Base-by-base conservation (phyloP, 2,888 invertebrate genomes). In the Metopia argyrocephala region DNA sequence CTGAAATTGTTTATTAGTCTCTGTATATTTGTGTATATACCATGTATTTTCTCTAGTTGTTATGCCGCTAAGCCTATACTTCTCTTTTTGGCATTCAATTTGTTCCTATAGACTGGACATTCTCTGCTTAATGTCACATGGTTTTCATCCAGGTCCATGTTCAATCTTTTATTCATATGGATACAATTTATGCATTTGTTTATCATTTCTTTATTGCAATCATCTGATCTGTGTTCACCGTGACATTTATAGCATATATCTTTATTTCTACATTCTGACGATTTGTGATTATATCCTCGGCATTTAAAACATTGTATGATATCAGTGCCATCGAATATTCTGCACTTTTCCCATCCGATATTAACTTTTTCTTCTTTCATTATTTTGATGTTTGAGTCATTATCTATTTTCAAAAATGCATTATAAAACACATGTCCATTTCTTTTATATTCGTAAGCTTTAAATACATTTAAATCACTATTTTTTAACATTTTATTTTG, bases 221-320 rank as follows among this genome's bases (percentile, higher is more conserved):
- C n/a, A n/a, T n/a, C n/a, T n/a, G n/a, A n/a, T 31, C 28, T 31
- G 9, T 9, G 28, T 31, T 7, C 28, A 7, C 28, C 28, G 9
- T 31, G 28, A 1, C 18, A 46, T 46, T 15, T 18, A 15, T 46
- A 9, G 5, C 18, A 46, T 46, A 46, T 18, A 15, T 46, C 46
- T 46, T 52, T 5, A 52, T 52, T 52, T 48, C 21, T 52, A 18
- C 15, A 52, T 1, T 5, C 6, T 21, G 9, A n/a, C 21, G 52
- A 52, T 52, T 20, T 18, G 18, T 52, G 21, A 6, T 52, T 52
- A 52, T n/a, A 52, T 21, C 4, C 20, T 52, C 21, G 18, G 12
- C 52, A 52, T 52, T 52, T 52, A 21, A 52, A 52, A 20, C 52
- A 52, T 52, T 52, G 52, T 52, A 52, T 52, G 6, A 52, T 52